Percentiles rank a stretch among this genome's conserved stretches.
Evolutionary conservation across 2,797 vertebrate species (phyloP).

Genomic region (Leucoraja ocellata): DNA sequence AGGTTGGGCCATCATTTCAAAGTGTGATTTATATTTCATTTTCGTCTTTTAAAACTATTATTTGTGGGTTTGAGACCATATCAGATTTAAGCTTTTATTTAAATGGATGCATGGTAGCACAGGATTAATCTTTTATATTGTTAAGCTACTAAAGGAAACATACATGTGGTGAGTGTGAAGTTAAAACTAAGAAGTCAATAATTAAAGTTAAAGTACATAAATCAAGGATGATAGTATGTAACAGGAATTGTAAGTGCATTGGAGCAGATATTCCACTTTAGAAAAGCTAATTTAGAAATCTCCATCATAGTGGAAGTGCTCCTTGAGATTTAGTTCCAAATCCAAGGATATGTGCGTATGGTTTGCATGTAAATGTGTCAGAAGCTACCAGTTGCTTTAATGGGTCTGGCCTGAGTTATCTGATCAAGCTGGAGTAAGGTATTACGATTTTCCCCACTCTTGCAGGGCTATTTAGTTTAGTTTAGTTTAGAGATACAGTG

Average conservation of each 20-base stretch:
- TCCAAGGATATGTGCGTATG: too few relatives aligned
- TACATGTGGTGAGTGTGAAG: neutral
- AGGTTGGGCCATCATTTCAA: neutral
- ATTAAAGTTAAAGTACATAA: neutral
- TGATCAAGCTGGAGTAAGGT: too few relatives aligned
- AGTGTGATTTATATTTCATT: neutral
- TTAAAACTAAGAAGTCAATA: neutral
- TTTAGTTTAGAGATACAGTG: too few relatives aligned
- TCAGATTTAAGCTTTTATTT: neutral
- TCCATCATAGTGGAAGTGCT: neutral
- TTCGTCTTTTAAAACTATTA: neutral
- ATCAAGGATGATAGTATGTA: neutral
- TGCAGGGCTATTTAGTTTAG: too few relatives aligned
- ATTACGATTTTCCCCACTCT: too few relatives aligned
- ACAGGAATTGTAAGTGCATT: neutral
- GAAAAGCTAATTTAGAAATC: neutral
- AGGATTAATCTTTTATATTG: neutral
- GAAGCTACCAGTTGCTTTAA: too few relatives aligned
- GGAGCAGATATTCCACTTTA: neutral
- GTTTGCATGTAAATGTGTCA: too few relatives aligned
- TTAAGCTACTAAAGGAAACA: neutral
- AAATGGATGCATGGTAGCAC: neutral
- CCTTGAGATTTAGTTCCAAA: neutral
- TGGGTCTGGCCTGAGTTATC: too few relatives aligned
- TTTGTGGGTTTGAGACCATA: neutral